Percentiles rank a stretch among this genome's conserved stretches.
Evolutionary conservation across 2,113 vertebrate genomes (phyloP).

Genomic region (Ammospiza caudacuta): DNA sequence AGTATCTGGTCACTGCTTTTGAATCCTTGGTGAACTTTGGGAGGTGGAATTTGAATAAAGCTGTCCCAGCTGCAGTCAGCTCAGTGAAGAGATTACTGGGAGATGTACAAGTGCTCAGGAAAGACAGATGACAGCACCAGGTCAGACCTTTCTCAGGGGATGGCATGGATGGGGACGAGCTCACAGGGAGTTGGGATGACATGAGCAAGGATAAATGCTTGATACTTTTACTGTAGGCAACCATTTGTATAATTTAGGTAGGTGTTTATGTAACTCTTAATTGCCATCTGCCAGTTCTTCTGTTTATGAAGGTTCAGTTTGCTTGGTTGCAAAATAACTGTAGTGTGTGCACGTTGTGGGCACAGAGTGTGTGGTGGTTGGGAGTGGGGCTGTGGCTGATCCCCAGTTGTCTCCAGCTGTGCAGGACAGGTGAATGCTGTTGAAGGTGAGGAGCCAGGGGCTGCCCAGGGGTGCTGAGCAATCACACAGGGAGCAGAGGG

Average conservation of each 20-base stretch:
- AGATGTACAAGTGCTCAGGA: background rate
- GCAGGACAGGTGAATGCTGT: background rate
- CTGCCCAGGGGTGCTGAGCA: background rate
- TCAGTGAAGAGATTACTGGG: background rate
- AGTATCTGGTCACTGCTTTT: background rate
- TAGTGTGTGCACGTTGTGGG: background rate
- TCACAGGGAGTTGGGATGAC: background rate
- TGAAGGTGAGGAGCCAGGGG: background rate
- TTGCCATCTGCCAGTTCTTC: slow-evolving; percentile 20
- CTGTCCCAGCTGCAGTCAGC: background rate
- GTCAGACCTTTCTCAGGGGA: background rate
- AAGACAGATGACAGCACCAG: background rate
- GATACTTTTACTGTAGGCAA: background rate
- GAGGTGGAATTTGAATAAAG: background rate
- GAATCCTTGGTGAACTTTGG: background rate
- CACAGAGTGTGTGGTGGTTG: background rate
- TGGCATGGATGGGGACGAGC: background rate
- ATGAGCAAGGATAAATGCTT: background rate
- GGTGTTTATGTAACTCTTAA: slow-evolving; percentile 47
- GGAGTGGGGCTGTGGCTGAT: background rate
- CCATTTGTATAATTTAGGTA: slow-evolving; percentile 12
- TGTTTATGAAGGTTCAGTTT: slow-evolving; percentile 19
- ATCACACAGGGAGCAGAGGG: background rate
- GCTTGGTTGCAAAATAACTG: slow-evolving; percentile 40
- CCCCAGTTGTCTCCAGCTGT: background rate